These are phyloP conservation scores for Diabrotica balteata DNA, from an alignment of 2,888 invertebrate species.

Conservation along the genomic window DNA sequence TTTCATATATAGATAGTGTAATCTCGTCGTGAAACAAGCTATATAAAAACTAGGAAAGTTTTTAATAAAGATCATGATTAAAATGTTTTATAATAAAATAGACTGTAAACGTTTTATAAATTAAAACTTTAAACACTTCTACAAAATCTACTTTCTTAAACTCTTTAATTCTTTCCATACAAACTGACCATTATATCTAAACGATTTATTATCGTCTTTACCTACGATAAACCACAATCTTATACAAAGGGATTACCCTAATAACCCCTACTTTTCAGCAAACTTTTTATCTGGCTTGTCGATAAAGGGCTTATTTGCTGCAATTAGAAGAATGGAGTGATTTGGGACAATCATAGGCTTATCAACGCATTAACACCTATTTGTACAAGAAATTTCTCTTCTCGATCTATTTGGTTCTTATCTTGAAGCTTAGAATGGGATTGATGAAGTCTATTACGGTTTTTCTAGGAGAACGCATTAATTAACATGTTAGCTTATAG, in stretches of 20 bases:
- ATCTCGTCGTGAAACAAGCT: too few relatives aligned
- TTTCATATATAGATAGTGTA: too few relatives aligned
- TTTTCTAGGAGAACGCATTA: background rate
- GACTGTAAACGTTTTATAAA: too few relatives aligned
- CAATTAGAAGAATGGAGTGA: slow-evolving; percentile 31
- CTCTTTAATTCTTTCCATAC: too few relatives aligned
- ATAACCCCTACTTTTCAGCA: slow-evolving; percentile 26
- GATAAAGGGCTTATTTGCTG: slow-evolving; percentile 17
- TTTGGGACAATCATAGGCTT: slow-evolving; percentile 34
- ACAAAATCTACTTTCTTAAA: too few relatives aligned
- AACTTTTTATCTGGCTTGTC: slow-evolving; percentile 3
- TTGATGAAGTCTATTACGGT: slow-evolving; percentile 10
- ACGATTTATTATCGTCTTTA: background rate
- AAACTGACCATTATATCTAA: too few relatives aligned
- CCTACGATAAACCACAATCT: background rate
- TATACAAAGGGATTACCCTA: slow-evolving; percentile 22
- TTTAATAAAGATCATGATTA: too few relatives aligned
- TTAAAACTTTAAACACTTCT: too few relatives aligned
- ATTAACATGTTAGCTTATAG: too few relatives aligned
- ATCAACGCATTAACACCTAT: slow-evolving; percentile 10
- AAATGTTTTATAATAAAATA: too few relatives aligned
- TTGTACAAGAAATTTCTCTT: slow-evolving; percentile 4
- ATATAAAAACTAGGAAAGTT: too few relatives aligned
- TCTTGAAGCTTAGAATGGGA: background rate
- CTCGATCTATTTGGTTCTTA: slow-evolving; percentile 1